Evolutionary conservation across 1,140 invertebrate species (phyloP).

Genomic region (Drosophila neocordata): DNA sequence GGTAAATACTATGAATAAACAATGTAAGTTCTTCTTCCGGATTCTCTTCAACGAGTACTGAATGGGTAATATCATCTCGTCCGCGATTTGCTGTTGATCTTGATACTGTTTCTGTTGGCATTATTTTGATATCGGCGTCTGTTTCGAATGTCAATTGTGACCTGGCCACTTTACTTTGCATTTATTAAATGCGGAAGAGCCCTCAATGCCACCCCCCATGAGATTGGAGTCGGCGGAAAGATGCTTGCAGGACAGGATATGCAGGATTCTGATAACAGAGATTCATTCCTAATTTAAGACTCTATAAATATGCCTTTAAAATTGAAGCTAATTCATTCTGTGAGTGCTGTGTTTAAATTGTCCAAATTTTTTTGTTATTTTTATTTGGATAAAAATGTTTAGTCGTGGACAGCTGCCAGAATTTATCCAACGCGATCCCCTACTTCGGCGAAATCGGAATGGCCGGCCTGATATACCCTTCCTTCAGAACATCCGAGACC

Average conservation of each 20-base stretch:
- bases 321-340: neutral
- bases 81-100: neutral
- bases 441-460: neutral
- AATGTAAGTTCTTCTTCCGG: constrained; percentile 20
- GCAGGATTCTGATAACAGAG: neutral
- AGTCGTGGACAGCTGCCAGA: neutral
- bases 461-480: neutral
- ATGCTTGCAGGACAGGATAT: too few relatives aligned
- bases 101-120: neutral
- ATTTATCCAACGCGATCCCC: neutral
- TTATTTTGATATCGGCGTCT: neutral
- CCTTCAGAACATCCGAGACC: neutral
- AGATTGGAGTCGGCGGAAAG: neutral
- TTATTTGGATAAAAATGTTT: neutral
- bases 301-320: neutral
- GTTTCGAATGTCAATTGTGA: neutral
- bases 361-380: neutral
- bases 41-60: neutral
- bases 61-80: neutral
- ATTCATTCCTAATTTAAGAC: neutral
- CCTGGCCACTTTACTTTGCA: neutral
- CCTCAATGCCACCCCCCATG: too few relatives aligned
- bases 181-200: neutral
- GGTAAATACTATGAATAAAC: constrained; percentile 31
- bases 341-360: neutral